Evolutionary conservation across 2,113 vertebrate species (phyloP).

Genomic region (Daubentonia madagascariensis): DNA sequence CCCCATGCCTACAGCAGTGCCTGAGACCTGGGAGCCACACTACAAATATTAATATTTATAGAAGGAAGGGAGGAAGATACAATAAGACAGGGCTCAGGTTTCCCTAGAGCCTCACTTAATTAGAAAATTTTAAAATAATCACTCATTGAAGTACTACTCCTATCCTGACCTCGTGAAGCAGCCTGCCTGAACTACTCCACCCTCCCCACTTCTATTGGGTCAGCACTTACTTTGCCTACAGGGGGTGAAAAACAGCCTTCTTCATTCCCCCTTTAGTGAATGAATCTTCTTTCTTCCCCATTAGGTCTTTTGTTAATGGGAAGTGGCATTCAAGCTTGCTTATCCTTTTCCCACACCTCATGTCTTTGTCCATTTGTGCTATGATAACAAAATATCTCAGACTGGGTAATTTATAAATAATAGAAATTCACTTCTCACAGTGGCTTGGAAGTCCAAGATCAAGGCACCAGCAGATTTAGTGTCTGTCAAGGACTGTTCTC

Average conservation of each 20-base stretch:
- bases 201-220: accelerated
- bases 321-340: too few relatives aligned
- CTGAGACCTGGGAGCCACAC: background rate
- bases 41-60: background rate
- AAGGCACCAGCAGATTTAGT: background rate
- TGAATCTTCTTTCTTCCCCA: background rate
- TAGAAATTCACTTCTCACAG: background rate
- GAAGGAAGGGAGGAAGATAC: background rate
- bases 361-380: background rate
- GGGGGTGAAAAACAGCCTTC: background rate
- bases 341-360: accelerated
- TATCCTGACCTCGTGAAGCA: background rate
- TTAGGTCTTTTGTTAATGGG: background rate
- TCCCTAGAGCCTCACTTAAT: background rate
- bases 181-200: accelerated
- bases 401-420: background rate
- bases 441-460: background rate
- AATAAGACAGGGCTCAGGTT: background rate
- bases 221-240: background rate
- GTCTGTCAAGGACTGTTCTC: background rate
- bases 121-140: background rate
- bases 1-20: background rate
- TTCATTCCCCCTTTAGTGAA: accelerated
- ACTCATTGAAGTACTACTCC: background rate
- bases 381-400: background rate